Conservation (phyloP, 2,797 vertebrate genomes). For the Pogoniulus pusillus region DNA sequence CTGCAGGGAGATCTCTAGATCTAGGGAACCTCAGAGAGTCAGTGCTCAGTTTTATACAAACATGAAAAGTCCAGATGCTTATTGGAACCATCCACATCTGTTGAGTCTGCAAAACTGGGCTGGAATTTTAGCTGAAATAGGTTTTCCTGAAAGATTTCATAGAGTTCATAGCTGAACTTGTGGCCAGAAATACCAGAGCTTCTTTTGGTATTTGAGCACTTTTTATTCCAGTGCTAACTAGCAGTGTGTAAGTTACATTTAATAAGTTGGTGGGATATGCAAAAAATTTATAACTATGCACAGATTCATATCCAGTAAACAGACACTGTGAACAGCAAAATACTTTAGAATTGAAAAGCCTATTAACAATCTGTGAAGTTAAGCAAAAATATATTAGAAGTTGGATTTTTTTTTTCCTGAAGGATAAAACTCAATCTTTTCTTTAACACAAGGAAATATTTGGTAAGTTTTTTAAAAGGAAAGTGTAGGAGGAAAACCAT, state of each 20-base stretch:
- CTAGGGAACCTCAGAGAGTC: slow-evolving; percentile 22
- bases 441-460: background rate
- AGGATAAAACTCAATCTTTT: background rate
- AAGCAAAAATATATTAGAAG: background rate
- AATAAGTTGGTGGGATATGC: background rate
- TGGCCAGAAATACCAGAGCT: slow-evolving; percentile 54
- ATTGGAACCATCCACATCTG: slow-evolving; percentile 48
- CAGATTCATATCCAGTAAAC: background rate
- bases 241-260: slow-evolving; percentile 1
- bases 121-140: slow-evolving; percentile 41
- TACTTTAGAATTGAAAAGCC: background rate
- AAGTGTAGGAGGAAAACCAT: background rate
- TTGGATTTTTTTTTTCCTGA: background rate
- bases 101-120: slow-evolving; percentile 20
- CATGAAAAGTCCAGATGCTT: slow-evolving; percentile 56
- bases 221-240: slow-evolving; percentile 26
- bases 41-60: background rate
- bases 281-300: background rate
- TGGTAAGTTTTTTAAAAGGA: background rate
- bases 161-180: slow-evolving; percentile 36
- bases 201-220: slow-evolving; percentile 18
- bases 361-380: background rate
- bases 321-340: background rate
- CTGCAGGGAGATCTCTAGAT: background rate
- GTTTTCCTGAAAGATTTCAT: slow-evolving; percentile 47